These are phyloP conservation scores for Prunella himalayana DNA, from an alignment of 2,113 vertebrate genomes.

Conservation along the genomic window DNA sequence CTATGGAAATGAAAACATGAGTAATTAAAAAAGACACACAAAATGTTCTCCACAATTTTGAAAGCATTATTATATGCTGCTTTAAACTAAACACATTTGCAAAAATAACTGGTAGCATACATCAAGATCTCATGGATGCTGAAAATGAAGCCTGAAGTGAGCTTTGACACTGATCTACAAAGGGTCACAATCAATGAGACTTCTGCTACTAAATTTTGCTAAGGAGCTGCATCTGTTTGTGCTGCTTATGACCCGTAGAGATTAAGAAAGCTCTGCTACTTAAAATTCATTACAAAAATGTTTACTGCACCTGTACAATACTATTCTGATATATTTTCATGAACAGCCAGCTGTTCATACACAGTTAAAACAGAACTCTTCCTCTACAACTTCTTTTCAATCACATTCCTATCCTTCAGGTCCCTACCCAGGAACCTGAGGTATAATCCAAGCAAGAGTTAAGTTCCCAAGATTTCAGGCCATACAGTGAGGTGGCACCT, in stretches of 20 bases:
- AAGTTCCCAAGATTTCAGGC: background rate
- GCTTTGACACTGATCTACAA: background rate
- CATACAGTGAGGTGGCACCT: background rate
- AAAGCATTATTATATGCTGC: background rate
- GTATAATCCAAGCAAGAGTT: background rate
- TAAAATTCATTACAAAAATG: background rate
- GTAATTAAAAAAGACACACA: background rate
- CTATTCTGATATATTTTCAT: background rate
- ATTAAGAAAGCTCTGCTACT: background rate
- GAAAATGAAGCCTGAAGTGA: background rate
- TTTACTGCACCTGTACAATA: background rate
- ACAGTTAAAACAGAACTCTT: background rate
- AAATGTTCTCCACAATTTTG: background rate
- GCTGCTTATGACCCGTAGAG: background rate
- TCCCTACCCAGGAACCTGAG: background rate
- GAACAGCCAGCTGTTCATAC: background rate
- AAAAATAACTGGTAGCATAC: background rate
- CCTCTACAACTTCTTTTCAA: background rate
- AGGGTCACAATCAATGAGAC: background rate
- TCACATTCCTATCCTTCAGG: background rate
- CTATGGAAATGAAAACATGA: background rate
- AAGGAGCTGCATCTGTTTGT: background rate
- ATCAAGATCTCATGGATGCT: background rate
- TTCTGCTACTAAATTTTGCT: background rate
- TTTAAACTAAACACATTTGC: background rate